A percentile compares a stretch with the other conserved stretches of the same genome.
Conservation (phyloP, 2,888 invertebrate species). For the Brassicogethes aeneus region DNA sequence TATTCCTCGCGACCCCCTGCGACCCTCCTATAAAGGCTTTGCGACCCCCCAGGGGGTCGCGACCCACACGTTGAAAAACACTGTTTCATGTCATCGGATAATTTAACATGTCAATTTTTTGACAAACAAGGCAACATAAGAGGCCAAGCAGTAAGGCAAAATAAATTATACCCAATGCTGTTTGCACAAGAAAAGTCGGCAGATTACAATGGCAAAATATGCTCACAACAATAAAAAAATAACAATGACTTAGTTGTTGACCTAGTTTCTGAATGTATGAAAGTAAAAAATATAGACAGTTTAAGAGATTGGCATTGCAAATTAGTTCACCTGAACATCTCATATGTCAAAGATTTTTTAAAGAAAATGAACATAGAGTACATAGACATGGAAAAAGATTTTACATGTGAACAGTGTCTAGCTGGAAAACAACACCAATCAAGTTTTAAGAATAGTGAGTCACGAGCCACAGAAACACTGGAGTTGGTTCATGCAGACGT, state of each 20-base stretch:
- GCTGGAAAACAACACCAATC: conserved; percentile 9
- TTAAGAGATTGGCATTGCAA: conserved; percentile 9
- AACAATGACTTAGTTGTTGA: not conserved
- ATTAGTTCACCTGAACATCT: conserved; percentile 14
- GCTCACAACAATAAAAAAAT: no score
- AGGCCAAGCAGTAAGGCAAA: not conserved
- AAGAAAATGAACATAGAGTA: conserved; percentile 4
- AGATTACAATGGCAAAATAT: no score
- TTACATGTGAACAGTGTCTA: conserved; percentile 7
- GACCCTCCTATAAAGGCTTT: no score
- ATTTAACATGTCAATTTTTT: not conserved
- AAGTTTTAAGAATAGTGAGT: conserved; percentile 7
- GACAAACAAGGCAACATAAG: not conserved
- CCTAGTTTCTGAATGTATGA: not conserved
- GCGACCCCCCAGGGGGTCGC: no score
- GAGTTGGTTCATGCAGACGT: conserved; percentile 13
- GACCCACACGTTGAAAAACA: no score
- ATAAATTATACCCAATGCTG: conserved; percentile 10
- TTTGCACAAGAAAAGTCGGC: not conserved
- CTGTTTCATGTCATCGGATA: not conserved
- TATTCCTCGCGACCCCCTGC: no score
- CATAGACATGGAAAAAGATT: not conserved
- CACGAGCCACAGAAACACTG: conserved; percentile 6
- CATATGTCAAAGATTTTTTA: conserved; percentile 9
- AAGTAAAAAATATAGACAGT: not conserved